phyloP scores from a whole-genome alignment of 2,113 vertebrate species.

The Daboia siamensis region DNA sequence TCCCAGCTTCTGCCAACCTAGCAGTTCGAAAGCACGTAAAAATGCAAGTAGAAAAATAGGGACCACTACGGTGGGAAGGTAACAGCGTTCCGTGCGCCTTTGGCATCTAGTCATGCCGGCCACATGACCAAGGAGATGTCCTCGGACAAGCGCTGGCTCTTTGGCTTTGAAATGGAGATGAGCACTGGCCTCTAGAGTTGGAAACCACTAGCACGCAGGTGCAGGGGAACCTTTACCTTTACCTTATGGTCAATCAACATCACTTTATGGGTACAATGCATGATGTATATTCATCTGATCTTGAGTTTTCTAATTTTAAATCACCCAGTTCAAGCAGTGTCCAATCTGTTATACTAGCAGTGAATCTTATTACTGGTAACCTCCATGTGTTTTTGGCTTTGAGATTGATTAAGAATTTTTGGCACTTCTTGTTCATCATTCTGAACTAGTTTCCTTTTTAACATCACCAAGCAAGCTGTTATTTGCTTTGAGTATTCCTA shows the following conservation, averaged over 20 bases:
- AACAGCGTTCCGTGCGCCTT: too few relatives aligned
- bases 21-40: too few relatives aligned
- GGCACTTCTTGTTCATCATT: not conserved
- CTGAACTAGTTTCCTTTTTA: not conserved
- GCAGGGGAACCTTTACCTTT: too few relatives aligned
- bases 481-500: not conserved
- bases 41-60: too few relatives aligned
- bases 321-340: not conserved
- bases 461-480: not conserved
- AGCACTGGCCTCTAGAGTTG: too few relatives aligned
- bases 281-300: not conserved
- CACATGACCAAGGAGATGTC: too few relatives aligned
- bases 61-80: too few relatives aligned
- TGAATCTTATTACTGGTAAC: not conserved
- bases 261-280: not conserved
- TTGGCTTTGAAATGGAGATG: too few relatives aligned
- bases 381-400: not conserved
- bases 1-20: too few relatives aligned
- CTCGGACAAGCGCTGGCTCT: too few relatives aligned
- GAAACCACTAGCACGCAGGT: too few relatives aligned
- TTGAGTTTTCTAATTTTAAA: not conserved
- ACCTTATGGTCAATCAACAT: not conserved
- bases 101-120: too few relatives aligned
- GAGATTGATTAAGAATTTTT: not conserved
- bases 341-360: not conserved